A percentile compares a stretch with the other conserved stretches of the same genome.
Conservation (phyloP, 2,888 invertebrate species). For the Hirtodrosophila confusa region DNA sequence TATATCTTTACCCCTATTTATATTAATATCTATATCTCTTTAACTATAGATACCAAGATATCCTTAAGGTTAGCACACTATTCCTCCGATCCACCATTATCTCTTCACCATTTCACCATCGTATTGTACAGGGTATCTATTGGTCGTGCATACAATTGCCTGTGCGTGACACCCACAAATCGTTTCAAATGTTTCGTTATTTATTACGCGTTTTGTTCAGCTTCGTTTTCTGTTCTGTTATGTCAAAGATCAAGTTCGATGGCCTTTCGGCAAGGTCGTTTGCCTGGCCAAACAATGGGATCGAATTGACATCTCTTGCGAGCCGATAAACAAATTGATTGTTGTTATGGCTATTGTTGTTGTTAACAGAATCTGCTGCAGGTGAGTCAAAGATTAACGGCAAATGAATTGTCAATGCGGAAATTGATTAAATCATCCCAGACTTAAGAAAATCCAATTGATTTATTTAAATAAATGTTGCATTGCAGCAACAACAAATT, state of each 20-base stretch:
- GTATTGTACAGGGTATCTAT: conserved; percentile 2
- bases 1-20: no score
- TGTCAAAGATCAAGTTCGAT: conserved; percentile 55
- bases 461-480: conserved; percentile 6
- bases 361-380: conserved; percentile 3
- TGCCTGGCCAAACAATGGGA: conserved; percentile 33
- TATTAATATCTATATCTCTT: no score
- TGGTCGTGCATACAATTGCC: neutral
- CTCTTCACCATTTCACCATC: no score
- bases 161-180: conserved; percentile 19
- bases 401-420: conserved; percentile 56
- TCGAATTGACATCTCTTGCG: conserved; percentile 55
- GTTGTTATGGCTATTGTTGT: conserved; percentile 9
- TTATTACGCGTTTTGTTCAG: conserved; percentile 28
- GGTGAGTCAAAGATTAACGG: conserved; percentile 52
- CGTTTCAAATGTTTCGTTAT: conserved; percentile 15
- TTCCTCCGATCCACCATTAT: no score
- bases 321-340: conserved; percentile 25
- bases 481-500: conserved; percentile 1
- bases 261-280: conserved; percentile 55
- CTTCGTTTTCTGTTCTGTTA: conserved; percentile 7
- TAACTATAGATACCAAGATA: no score
- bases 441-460: neutral
- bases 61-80: no score
- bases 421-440: conserved; percentile 46